Percentiles rank a stretch among this genome's conserved stretches.
phyloP scores from a whole-genome alignment of 92 coral and sea anemone genomes.

The Anthopleura xanthogrammica region DNA sequence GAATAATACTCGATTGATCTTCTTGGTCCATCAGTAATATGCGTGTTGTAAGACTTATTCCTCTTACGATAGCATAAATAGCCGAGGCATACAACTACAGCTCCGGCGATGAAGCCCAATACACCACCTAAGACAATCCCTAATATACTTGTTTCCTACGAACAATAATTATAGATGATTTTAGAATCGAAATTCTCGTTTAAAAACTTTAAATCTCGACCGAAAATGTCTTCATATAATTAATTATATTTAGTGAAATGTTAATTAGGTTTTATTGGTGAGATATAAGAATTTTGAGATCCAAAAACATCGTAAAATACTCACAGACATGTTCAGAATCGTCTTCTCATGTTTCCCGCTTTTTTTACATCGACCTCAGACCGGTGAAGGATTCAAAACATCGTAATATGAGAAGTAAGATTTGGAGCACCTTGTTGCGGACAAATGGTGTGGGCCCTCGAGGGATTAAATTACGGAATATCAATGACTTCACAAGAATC shows the following conservation, averaged over 20 bases:
- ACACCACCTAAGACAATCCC: slow-evolving; percentile 76
- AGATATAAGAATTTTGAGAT: not conserved
- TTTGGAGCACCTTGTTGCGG: not conserved
- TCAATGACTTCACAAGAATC: slow-evolving; percentile 8
- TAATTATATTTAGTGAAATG: slow-evolving; percentile 1
- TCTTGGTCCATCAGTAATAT: slow-evolving; percentile 22
- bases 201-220: not conserved
- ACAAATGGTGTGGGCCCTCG: not conserved
- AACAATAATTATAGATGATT: not conserved
- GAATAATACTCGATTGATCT: slow-evolving; percentile 69
- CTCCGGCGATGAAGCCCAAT: slow-evolving; percentile 78
- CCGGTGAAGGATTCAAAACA: slow-evolving; percentile 24
- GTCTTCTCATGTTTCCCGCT: slow-evolving; percentile 40
- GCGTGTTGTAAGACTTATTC: slow-evolving; percentile 48
- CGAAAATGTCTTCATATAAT: not conserved
- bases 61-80: slow-evolving; percentile 51
- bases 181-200: slow-evolving; percentile 2
- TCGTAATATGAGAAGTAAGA: slow-evolving; percentile 27
- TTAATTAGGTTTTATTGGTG: not conserved
- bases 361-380: slow-evolving; percentile 9
- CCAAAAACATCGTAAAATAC: not conserved
- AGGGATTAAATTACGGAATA: slow-evolving; percentile 28
- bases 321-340: slow-evolving; percentile 29
- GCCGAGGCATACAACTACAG: slow-evolving; percentile 49
- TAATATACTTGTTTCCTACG: slow-evolving; percentile 61